These are phyloP conservation scores for Machaerirhynchus nigripectus DNA, from an alignment of 2,113 vertebrate species.

Conservation along the genomic window DNA sequence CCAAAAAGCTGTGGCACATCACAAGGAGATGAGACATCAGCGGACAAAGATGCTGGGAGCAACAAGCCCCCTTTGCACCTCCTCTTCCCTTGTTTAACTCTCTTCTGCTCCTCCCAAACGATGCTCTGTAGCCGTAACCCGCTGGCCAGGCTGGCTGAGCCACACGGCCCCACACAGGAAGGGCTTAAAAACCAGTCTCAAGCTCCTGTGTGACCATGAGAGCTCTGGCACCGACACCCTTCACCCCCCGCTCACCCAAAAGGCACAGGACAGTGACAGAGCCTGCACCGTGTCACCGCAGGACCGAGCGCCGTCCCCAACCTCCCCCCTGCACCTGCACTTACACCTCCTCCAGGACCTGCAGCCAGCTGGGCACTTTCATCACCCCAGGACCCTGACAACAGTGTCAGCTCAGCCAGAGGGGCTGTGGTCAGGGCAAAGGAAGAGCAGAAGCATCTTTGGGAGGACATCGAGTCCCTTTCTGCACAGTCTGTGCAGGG, in stretches of 20 bases:
- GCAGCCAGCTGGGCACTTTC: not conserved
- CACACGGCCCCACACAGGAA: not conserved
- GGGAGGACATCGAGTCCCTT: not conserved
- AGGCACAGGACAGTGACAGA: not conserved
- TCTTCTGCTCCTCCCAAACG: not conserved
- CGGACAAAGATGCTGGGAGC: not conserved
- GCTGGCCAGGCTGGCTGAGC: not conserved
- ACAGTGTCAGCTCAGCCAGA: not conserved
- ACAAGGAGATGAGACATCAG: not conserved
- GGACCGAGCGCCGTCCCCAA: not conserved
- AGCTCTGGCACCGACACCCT: not conserved
- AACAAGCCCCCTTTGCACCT: not conserved
- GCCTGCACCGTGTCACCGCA: accelerated
- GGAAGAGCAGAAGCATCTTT: not conserved
- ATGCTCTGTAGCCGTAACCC: not conserved
- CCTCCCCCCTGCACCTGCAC: not conserved
- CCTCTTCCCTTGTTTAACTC: not conserved
- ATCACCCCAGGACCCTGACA: not conserved
- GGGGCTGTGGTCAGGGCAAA: not conserved
- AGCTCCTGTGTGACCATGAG: not conserved
- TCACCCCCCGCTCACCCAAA: not conserved
- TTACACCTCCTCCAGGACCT: not conserved
- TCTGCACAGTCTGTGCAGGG: not conserved
- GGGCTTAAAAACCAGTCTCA: not conserved
- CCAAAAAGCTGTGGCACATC: not conserved